Evolutionary conservation across 1,140 invertebrate species (phyloP).

Genomic region (Bombyx mandarina): DNA sequence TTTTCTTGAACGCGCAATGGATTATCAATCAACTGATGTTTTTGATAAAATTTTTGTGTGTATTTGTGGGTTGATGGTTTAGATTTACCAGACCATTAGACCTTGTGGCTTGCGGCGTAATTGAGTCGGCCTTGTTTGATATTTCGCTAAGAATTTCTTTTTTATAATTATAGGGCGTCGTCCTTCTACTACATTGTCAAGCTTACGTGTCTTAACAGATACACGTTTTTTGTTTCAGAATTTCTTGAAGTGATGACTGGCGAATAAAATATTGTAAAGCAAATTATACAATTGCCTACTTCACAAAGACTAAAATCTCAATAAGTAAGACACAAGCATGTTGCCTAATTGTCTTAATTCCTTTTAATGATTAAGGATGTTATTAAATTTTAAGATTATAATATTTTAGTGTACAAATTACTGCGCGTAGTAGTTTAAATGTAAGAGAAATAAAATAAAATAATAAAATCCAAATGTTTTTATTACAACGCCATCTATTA

Average conservation of each 20-base stretch:
- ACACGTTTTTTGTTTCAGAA: slow-evolving; percentile 67
- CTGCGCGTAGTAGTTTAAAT: slow-evolving; percentile 5
- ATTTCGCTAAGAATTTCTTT: too few relatives aligned
- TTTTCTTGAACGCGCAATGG: too few relatives aligned
- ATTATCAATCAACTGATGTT: too few relatives aligned
- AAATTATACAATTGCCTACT: slow-evolving; percentile 1
- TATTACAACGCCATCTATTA: slow-evolving; percentile 1
- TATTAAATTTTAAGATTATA: slow-evolving; percentile 3
- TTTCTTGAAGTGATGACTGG: slow-evolving; percentile 82
- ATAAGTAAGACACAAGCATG: too few relatives aligned
- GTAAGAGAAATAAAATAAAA: not conserved
- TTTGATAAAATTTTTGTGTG: too few relatives aligned
- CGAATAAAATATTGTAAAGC: slow-evolving; percentile 34
- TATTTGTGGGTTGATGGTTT: too few relatives aligned
- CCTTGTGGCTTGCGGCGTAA: too few relatives aligned
- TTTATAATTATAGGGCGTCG: too few relatives aligned
- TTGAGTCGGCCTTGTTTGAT: too few relatives aligned
- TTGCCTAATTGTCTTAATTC: not conserved
- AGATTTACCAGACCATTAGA: too few relatives aligned
- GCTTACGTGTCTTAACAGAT: not conserved
- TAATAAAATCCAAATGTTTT: too few relatives aligned
- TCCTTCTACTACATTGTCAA: too few relatives aligned
- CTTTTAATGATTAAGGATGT: not conserved
- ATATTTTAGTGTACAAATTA: slow-evolving; percentile 1
- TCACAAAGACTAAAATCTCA: not conserved